phyloP scores from a whole-genome alignment of 2,888 invertebrate species.

The Idaea straminata region DNA sequence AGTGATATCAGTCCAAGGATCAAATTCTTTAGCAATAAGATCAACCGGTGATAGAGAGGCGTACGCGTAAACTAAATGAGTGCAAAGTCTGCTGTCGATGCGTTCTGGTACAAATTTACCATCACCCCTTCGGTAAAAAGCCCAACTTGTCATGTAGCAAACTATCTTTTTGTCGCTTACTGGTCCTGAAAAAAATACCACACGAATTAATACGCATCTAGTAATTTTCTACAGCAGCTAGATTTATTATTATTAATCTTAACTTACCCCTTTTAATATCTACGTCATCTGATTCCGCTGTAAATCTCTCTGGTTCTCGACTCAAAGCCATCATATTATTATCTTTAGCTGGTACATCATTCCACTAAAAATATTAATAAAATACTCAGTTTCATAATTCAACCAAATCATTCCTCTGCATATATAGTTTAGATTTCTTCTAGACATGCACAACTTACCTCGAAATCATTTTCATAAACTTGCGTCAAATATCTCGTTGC shows the following conservation, averaged over 20 bases:
- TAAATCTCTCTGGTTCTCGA: constrained; percentile 42
- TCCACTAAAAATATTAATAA: constrained; percentile 48
- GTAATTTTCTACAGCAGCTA: neutral
- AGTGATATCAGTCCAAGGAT: constrained; percentile 93
- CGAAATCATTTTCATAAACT: constrained; percentile 67
- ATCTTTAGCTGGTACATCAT: constrained; percentile 42
- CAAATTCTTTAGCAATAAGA: constrained; percentile 88
- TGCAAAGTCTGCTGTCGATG: constrained; percentile 89
- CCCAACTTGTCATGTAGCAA: constrained; percentile 95
- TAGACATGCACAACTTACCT: constrained; percentile 40
- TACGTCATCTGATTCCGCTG: constrained; percentile 31
- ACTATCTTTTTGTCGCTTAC: constrained; percentile 81
- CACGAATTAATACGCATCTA: neutral
- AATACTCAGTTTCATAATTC: neutral
- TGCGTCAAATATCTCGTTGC: constrained; percentile 62
- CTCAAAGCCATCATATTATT: constrained; percentile 22
- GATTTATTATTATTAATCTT: neutral
- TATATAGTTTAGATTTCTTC: neutral
- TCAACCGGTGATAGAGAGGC: constrained; percentile 91
- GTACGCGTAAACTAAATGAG: constrained; percentile 94
- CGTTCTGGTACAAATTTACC: constrained; percentile 94
- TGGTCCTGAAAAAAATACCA: constrained; percentile 44
- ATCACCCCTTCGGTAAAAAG: constrained; percentile 89
- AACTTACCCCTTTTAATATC: constrained; percentile 56
- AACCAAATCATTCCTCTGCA: neutral